Conservation (phyloP, 2,888 invertebrate genomes). For the Hyposoter didymator region DNA sequence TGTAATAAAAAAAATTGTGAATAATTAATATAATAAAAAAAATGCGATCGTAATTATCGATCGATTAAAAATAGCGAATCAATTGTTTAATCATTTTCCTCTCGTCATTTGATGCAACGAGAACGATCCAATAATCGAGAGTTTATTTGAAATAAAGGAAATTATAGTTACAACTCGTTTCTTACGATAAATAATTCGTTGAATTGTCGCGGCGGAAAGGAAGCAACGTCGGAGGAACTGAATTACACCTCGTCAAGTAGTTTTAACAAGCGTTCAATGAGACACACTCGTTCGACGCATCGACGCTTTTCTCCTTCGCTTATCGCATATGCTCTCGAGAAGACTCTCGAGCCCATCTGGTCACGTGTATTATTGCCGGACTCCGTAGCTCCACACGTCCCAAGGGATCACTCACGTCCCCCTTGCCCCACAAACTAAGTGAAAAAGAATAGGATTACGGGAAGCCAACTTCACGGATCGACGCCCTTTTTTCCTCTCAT, state of each 20-base stretch:
- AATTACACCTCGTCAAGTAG: constrained; percentile 25
- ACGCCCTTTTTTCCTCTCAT: constrained; percentile 70
- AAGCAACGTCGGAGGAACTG: no score
- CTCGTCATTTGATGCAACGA: not conserved
- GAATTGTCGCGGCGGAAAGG: no score
- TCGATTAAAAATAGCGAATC: constrained; percentile 40
- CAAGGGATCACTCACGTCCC: constrained; percentile 74
- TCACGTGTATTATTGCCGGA: constrained; percentile 71
- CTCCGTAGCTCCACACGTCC: constrained; percentile 66
- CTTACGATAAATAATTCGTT: no score
- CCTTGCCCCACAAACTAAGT: constrained; percentile 76
- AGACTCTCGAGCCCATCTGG: constrained; percentile 77
- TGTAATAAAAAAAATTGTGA: constrained; percentile 53
- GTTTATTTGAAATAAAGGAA: no score
- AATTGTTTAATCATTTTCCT: constrained; percentile 33
- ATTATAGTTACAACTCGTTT: no score
- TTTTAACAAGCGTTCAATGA: constrained; percentile 43
- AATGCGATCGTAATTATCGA: constrained; percentile 43
- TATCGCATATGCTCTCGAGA: constrained; percentile 75
- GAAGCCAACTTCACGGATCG: constrained; percentile 83
- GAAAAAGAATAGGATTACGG: constrained; percentile 82
- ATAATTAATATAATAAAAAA: constrained; percentile 46
- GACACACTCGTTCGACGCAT: constrained; percentile 29
- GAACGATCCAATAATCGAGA: constrained; percentile 46
- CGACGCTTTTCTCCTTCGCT: constrained; percentile 60